Conservation (phyloP, 1,140 invertebrate species). For the Tetragnatha versicolor region DNA sequence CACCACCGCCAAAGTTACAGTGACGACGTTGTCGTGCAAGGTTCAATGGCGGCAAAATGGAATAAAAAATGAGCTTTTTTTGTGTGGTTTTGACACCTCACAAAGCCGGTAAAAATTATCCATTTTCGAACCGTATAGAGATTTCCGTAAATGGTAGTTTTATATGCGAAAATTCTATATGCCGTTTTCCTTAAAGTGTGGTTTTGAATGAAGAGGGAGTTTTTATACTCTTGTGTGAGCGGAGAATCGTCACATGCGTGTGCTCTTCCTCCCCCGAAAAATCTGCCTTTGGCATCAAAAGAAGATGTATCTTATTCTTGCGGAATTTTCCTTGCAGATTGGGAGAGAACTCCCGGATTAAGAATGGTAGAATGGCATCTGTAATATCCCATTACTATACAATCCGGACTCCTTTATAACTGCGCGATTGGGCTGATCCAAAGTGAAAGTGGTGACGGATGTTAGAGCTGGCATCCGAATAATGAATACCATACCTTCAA, state of each 20-base stretch:
- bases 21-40: background rate
- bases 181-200: background rate
- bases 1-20: background rate
- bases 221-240: conserved; percentile 10
- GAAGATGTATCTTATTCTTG: background rate
- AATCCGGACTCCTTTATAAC: background rate
- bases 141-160: conserved; percentile 19
- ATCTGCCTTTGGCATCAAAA: conserved; percentile 11
- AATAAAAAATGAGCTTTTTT: conserved; percentile 41
- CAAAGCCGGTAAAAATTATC: conserved; percentile 28
- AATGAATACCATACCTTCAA: no score
- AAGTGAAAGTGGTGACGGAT: no score
- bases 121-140: conserved; percentile 13
- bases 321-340: background rate
- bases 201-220: conserved; percentile 6
- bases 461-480: no score
- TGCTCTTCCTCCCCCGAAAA: background rate
- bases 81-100: conserved; percentile 34
- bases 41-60: conserved; percentile 25
- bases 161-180: conserved; percentile 24
- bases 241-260: no score
- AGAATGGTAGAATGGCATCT: background rate
- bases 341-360: no score
- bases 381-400: conserved; percentile 34
- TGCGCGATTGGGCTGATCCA: no score